Base-by-base conservation (phyloP, 2,888 invertebrate species). In the Epirrhoe tristata region DNA sequence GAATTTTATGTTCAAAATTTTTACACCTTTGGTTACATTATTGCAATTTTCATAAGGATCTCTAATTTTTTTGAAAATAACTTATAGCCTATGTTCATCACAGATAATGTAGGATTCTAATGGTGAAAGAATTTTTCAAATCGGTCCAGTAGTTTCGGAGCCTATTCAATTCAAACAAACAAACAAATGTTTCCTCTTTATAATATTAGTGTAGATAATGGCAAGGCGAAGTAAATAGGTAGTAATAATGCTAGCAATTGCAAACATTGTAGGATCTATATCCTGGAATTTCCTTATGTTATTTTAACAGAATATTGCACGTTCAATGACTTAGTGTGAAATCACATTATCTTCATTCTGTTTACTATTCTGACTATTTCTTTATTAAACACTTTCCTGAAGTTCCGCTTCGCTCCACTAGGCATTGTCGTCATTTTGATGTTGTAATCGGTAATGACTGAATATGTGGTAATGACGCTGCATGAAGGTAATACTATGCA, bases 371-470 rank as follows among this genome's bases (percentile, higher is more conserved):
- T 43, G n/a, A 43, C 12, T 48, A 54, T 32, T 58, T 36, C 24
- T 50, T 14, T 58, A 14, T 43, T 14, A 55, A 56, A 36, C 63
- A 65, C 53, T 66, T 63, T 69, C 66, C 57, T 68, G 66, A 63
- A 24, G 57, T 64, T 68, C 43, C 48, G 54, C 57, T 68, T 39
- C 52, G 58, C 60, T 61, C 62, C 59, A 64, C 54, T 65, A 60
- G 59, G 36, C 59, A 65, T 66, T 60, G 52, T 54, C 66, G 59
- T 64, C 61, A 58, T 59, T 31, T 46, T 31, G 43, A 46, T 63
- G 57, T 67, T 51, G 60, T 62, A 68, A 71, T 59, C 51, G 63
- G 52, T 57, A 43, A 61, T 68, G 58, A 64, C 66, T n/a, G n/a
- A n/a, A n/a, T n/a, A n/a, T n/a, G n/a, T n/a, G n/a, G n/a, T n/a